Conservation (phyloP, 1,140 invertebrate species). For the Gryllus bimaculatus region DNA sequence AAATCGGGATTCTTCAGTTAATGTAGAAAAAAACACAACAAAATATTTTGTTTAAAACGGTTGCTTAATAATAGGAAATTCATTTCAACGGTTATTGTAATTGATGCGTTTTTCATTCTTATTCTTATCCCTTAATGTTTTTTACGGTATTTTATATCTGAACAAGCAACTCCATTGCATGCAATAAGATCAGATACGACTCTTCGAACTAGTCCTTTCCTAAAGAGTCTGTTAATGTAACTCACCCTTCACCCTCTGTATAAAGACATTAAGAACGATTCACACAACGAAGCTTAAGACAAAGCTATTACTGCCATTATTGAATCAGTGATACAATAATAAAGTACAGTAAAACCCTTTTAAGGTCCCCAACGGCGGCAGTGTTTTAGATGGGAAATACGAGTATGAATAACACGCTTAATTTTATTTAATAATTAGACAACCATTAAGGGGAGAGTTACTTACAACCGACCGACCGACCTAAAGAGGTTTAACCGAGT, state of each 20-base stretch:
- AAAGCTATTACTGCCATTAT: slow-evolving; percentile 1
- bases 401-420: background rate
- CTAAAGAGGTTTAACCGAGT: background rate
- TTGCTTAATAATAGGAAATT: too few relatives aligned
- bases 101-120: too few relatives aligned
- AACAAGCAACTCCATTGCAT: too few relatives aligned
- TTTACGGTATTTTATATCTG: too few relatives aligned
- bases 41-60: too few relatives aligned
- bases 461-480: background rate
- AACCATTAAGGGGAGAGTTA: background rate
- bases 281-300: background rate
- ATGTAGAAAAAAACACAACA: too few relatives aligned
- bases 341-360: background rate
- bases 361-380: background rate
- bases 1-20: too few relatives aligned
- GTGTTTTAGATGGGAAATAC: background rate
- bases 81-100: too few relatives aligned
- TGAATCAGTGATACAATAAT: background rate
- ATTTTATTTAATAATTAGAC: background rate
- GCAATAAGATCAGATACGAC: background rate
- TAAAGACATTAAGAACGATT: background rate
- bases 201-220: background rate
- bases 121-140: too few relatives aligned
- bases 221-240: background rate
- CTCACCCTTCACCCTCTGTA: background rate